A percentile compares a stretch with the other conserved stretches of the same genome.
phyloP scores from a whole-genome alignment of 2,797 vertebrate species.

The Acridotheres tristis region DNA sequence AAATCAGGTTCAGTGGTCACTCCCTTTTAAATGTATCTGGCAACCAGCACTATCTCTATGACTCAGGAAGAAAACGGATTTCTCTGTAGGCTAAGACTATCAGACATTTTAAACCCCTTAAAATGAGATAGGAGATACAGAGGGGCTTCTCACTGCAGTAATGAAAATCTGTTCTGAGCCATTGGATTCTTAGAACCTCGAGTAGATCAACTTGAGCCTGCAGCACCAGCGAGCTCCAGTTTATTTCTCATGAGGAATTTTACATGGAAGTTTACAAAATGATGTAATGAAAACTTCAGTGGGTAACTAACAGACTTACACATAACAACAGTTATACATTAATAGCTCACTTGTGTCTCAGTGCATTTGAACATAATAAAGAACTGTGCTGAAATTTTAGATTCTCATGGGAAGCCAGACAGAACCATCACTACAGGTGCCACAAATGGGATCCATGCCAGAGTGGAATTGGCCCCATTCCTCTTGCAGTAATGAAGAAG shows the following conservation, averaged over 20 bases:
- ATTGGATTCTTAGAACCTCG: background rate
- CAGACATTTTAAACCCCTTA: constrained; percentile 25
- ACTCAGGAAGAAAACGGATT: constrained; percentile 34
- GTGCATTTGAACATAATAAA: background rate
- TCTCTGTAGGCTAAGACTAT: background rate
- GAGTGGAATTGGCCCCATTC: background rate
- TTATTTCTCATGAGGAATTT: background rate
- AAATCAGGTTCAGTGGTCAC: constrained; percentile 31
- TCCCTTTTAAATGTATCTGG: constrained; percentile 47
- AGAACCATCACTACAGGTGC: background rate
- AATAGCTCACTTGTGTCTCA: background rate
- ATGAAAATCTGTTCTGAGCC: background rate
- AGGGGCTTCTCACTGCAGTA: background rate
- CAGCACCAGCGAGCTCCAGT: background rate
- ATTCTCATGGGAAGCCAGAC: background rate
- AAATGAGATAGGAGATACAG: background rate
- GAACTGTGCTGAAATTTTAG: background rate
- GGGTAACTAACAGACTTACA: background rate
- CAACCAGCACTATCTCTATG: constrained; percentile 34
- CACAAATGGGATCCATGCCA: background rate
- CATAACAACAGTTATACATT: background rate
- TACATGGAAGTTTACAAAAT: background rate
- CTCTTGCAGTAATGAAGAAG: background rate
- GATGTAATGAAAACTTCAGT: background rate
- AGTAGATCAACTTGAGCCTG: background rate